Evolutionary conservation across 2,888 invertebrate genomes (phyloP).

Genomic region (Dyspetes luteomarginatus): DNA sequence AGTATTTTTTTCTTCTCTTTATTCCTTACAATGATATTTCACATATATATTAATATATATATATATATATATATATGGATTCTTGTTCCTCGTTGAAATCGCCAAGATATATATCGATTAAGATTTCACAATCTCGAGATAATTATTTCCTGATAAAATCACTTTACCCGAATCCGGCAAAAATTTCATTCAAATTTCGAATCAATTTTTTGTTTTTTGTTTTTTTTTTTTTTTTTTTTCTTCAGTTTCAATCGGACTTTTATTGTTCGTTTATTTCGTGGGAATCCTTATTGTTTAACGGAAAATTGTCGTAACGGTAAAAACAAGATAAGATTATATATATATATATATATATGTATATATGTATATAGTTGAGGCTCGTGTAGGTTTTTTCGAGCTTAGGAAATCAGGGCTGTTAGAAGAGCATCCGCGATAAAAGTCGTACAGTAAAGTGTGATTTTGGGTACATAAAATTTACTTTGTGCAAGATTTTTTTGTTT

Average conservation of each 20-base stretch:
- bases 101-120: too few relatives aligned
- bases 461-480: conserved; percentile 5
- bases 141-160: too few relatives aligned
- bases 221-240: background rate
- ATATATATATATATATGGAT: too few relatives aligned
- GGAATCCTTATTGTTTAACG: conserved; percentile 11
- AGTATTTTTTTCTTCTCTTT: conserved; percentile 20
- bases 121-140: too few relatives aligned
- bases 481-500: background rate
- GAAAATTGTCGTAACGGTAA: conserved; percentile 19
- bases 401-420: conserved; percentile 12
- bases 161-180: too few relatives aligned
- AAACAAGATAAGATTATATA: conserved; percentile 31
- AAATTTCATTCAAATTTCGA: background rate
- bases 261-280: conserved; percentile 24
- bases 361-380: conserved; percentile 45
- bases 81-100: too few relatives aligned
- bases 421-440: conserved; percentile 15
- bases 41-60: too few relatives aligned
- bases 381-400: conserved; percentile 30
- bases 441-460: background rate
- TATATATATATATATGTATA: too few relatives aligned
- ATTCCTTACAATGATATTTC: too few relatives aligned
- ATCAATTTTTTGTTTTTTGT: conserved; percentile 18
- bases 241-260: conserved; percentile 13